Base-by-base conservation (phyloP, 2,888 invertebrate genomes). In the Torymus tubicola region DNA sequence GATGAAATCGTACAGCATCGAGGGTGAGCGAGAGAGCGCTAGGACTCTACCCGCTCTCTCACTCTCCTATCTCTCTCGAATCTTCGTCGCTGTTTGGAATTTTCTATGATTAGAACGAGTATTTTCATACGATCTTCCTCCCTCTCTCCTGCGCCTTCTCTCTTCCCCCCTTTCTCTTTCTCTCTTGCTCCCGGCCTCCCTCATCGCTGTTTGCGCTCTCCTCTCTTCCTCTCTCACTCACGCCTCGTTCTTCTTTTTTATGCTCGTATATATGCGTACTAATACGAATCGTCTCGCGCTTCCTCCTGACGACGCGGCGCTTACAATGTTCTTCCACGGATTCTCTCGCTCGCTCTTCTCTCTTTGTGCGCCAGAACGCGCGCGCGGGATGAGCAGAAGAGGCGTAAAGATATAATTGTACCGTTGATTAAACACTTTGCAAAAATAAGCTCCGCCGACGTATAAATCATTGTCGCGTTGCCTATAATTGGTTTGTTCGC, bases 21-120 rank as follows among this genome's bases (percentile, higher is more conserved):
- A 72, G 78, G 64, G 77, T 70, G 77, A 65, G 31, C 74, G 60
- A 18, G 53, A 14, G 12, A 8, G 69, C 71, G 71, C 24, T 24
- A 24, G 69, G 76, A 61, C 78, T 75, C 61, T 70, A 50, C 70
- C 67, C 81, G 73, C 80, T 61, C 83, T 69, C 72, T 57, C 74
- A 55, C 73, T 58, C 63, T 24, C 61, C 55, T 72, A 55, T 31
- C 71, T 72, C 79, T 53, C 78, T 67, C 73, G 70, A 74, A 81
- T 81, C 80, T 69, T 78, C 65, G 70, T 64, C 65, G 80, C 61
- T 72, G 76, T 81, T 82, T 73, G 82, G 81, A 81, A 82, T 82
- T 82, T 83, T 88, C 89, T 89, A 89, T 89, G 88, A 89, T 89
- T 89, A 89, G 89, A 89, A 89, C 87, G 87, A 87, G 88, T 89